Evolutionary conservation across 2,888 invertebrate genomes (phyloP), one percentile per base, ranked within the genome.

Genomic region (Augochlorella aurata): DNA sequence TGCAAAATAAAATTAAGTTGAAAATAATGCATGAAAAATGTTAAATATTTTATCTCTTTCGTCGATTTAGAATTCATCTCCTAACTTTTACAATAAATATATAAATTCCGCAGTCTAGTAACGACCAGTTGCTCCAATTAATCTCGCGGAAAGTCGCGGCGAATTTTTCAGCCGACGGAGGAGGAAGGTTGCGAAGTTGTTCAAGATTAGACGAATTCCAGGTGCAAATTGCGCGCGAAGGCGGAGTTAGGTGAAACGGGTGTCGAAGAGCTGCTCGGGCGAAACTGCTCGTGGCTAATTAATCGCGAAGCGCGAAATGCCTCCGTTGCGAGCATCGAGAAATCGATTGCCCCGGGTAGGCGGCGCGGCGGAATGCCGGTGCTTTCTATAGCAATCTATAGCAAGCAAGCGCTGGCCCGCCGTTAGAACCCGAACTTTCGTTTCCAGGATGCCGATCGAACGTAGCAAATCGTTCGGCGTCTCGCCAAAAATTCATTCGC

Each of bases 271-370:
- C 54, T 63, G 73, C 54, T 67, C 74, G 58, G 61, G 79, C 81
- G 85, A 82, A 79, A 82, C 77, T 79, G 24, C 18, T 63, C 80
- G 79, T 14, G 77, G 80, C 77, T 84, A 87, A 87, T 87, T 87
- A 82, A 75, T 87, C 88, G 82, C 84, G 84, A 88, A 88, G 86
- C 82, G 87, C 85, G 81, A 89, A 83, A 77, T 58, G 50, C 81
- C 82, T 69, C 38, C 52, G 66, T 45, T 58, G 38, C 65, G 38
- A 63, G 49, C 82, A 87, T 84, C 89, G 88, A 90, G 88, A 89
- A 89, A 90, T 90, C 90, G 90, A 90, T 90, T 88, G 82, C 80
- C 85, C 78, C 75, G 38, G 52, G 63, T 75, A 76, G 84, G 81
- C 86, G 77, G 71, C 77, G 83, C 63, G 63, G 10, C 44, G 82